Percentiles rank a stretch among this genome's conserved stretches.
Conservation (phyloP, 1,140 invertebrate species). For the Meloidogyne exigua region DNA sequence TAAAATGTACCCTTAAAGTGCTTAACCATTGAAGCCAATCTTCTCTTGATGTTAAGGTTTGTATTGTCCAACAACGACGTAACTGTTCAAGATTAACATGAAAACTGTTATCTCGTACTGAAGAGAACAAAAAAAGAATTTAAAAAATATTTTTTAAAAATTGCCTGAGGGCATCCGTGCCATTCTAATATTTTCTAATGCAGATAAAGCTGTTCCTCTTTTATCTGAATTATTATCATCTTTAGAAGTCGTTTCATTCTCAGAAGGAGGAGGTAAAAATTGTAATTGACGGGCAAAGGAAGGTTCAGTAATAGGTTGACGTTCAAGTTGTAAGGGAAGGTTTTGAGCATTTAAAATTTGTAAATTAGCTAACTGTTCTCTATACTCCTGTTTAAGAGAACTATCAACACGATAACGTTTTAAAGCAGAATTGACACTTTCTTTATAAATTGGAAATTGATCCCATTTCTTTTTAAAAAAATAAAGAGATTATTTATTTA, state of each 20-base stretch:
- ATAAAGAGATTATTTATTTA: background rate
- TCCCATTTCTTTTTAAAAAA: conserved; percentile 56
- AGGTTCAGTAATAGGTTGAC: background rate
- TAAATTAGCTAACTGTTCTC: conserved; percentile 32
- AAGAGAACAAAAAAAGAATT: background rate
- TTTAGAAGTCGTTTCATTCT: background rate
- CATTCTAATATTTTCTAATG: conserved; percentile 9
- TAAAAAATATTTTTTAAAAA: background rate
- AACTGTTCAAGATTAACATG: conserved; percentile 45
- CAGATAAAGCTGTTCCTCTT: background rate
- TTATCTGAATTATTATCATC: background rate
- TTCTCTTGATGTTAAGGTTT: conserved; percentile 70
- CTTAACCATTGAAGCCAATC: conserved; percentile 97
- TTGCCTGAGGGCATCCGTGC: conserved; percentile 10
- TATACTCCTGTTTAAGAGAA: conserved; percentile 63
- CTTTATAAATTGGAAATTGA: conserved; percentile 52
- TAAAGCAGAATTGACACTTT: conserved; percentile 66
- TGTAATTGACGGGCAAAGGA: conserved; percentile 12
- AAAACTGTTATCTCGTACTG: background rate
- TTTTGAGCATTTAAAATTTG: conserved; percentile 4
- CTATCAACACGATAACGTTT: conserved; percentile 82
- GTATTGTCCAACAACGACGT: conserved; percentile 42
- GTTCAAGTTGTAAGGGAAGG: background rate
- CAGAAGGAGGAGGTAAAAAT: conserved; percentile 17
- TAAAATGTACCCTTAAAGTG: conserved; percentile 79